Percentiles rank a stretch among this genome's conserved stretches.
Conservation (phyloP, 2,113 vertebrate genomes). For the Percopsis transmontana region DNA sequence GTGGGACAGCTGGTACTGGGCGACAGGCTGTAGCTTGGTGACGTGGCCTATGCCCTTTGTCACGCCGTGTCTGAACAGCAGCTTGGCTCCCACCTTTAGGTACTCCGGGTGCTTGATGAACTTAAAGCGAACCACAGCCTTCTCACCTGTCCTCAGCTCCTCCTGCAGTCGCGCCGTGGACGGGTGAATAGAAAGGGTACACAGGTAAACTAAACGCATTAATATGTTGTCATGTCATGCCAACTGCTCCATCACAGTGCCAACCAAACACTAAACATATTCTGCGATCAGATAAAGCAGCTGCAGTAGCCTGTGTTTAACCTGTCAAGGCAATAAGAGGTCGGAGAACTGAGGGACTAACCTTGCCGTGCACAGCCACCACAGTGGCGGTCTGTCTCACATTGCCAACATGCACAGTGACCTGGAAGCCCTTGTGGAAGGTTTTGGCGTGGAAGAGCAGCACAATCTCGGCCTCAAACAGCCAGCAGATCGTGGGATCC, state of each 20-base stretch:
- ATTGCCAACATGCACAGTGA: constrained; percentile 95
- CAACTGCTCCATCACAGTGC: too few relatives aligned
- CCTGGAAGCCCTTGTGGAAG: constrained; percentile 97
- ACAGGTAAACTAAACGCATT: background rate
- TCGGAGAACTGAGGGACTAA: constrained; percentile 59
- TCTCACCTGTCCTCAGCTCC: constrained; percentile 94
- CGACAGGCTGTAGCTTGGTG: constrained; percentile 87
- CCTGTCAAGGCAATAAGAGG: background rate
- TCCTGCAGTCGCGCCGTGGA: constrained; percentile 74
- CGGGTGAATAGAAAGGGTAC: constrained; percentile 22
- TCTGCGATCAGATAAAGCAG: background rate
- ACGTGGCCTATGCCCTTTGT: constrained; percentile 98
- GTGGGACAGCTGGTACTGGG: constrained; percentile 53
- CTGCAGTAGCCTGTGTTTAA: background rate
- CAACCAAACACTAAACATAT: background rate
- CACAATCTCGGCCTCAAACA: constrained; percentile 96
- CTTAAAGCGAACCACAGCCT: constrained; percentile 93
- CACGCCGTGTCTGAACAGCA: constrained; percentile 94
- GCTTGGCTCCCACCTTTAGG: constrained; percentile 93
- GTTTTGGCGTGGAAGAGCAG: constrained; percentile 95
- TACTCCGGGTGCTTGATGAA: constrained; percentile 99
- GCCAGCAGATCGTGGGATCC: constrained; percentile 96
- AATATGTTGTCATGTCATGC: too few relatives aligned
- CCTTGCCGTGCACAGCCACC: constrained; percentile 94
- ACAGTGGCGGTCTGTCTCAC: constrained; percentile 94